A percentile compares a stretch with the other conserved stretches of the same genome.
These are phyloP conservation scores for Apodemia hepburni DNA, from an alignment of 2,888 invertebrate genomes.

Conservation along the genomic window DNA sequence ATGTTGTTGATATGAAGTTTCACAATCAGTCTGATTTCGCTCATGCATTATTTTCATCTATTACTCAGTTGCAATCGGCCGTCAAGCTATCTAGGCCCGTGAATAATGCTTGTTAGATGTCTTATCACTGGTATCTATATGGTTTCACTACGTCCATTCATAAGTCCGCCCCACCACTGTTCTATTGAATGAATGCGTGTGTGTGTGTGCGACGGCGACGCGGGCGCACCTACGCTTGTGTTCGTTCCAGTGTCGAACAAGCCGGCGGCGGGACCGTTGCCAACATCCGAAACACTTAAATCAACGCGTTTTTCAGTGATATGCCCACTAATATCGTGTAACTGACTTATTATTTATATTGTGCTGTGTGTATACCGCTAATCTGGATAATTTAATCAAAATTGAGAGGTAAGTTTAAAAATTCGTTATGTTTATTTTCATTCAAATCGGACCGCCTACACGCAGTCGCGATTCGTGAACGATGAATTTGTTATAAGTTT, in stretches of 20 bases:
- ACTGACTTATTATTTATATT: slow-evolving; percentile 48
- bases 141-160: slow-evolving; percentile 77
- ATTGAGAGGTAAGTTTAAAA: slow-evolving; percentile 65
- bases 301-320: slow-evolving; percentile 49
- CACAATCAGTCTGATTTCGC: slow-evolving; percentile 32
- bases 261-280: slow-evolving; percentile 49
- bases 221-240: slow-evolving; percentile 54
- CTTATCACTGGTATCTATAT: slow-evolving; percentile 72
- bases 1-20: slow-evolving; percentile 29
- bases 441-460: slow-evolving; percentile 70
- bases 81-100: slow-evolving; percentile 37
- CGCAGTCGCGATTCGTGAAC: slow-evolving; percentile 75
- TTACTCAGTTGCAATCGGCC: slow-evolving; percentile 28
- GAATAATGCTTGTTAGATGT: slow-evolving; percentile 57
- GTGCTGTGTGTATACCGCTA: slow-evolving; percentile 64
- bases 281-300: slow-evolving; percentile 42
- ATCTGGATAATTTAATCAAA: slow-evolving; percentile 75
- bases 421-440: slow-evolving; percentile 67
- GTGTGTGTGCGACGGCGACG: slow-evolving; percentile 59
- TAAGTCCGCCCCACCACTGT: slow-evolving; percentile 61
- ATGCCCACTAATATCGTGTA: slow-evolving; percentile 63
- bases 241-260: slow-evolving; percentile 51
- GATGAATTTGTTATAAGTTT: slow-evolving; percentile 76
- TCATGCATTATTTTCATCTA: slow-evolving; percentile 16
- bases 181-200: slow-evolving; percentile 57